These are phyloP conservation scores for Portevinia maculata DNA, from an alignment of 2,888 invertebrate species.

Conservation along the genomic window DNA sequence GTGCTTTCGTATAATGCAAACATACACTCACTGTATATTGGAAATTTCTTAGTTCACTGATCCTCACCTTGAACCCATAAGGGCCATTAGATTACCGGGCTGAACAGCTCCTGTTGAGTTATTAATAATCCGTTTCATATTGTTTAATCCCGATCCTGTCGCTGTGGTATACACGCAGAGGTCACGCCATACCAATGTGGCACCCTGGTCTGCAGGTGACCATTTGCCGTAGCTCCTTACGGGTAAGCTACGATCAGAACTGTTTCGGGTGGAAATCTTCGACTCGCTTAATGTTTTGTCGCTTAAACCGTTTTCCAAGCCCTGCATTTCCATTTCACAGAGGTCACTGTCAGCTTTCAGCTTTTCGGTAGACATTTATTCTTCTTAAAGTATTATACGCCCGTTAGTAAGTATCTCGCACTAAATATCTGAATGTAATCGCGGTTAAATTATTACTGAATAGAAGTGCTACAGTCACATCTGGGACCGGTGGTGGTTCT, in stretches of 20 bases:
- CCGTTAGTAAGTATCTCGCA: constrained; percentile 11
- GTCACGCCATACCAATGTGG: constrained; percentile 91
- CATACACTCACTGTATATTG: not conserved
- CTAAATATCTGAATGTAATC: constrained; percentile 50
- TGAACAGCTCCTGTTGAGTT: constrained; percentile 92
- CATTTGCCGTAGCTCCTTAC: constrained; percentile 84
- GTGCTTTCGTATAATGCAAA: not conserved
- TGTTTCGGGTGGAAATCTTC: constrained; percentile 79
- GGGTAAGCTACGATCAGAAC: constrained; percentile 80
- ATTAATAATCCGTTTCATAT: constrained; percentile 89
- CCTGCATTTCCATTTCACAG: constrained; percentile 65
- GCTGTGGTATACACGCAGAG: constrained; percentile 87
- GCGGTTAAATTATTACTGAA: constrained; percentile 64
- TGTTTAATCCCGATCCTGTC: constrained; percentile 81
- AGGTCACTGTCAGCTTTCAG: constrained; percentile 26
- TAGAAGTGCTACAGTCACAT: constrained; percentile 4
- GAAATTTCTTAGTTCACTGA: constrained; percentile 1
- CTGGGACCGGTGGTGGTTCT: constrained; percentile 19
- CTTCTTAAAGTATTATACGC: constrained; percentile 16
- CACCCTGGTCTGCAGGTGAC: constrained; percentile 86
- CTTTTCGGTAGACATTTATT: constrained; percentile 61
- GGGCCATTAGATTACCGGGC: constrained; percentile 91
- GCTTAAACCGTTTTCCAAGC: constrained; percentile 26
- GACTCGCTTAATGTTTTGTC: constrained; percentile 69
- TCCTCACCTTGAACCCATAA: constrained; percentile 92